A percentile compares a stretch with the other conserved stretches of the same genome.
Evolutionary conservation across 1,140 invertebrate species (phyloP).

Genomic region (Drosophila gunungcola): DNA sequence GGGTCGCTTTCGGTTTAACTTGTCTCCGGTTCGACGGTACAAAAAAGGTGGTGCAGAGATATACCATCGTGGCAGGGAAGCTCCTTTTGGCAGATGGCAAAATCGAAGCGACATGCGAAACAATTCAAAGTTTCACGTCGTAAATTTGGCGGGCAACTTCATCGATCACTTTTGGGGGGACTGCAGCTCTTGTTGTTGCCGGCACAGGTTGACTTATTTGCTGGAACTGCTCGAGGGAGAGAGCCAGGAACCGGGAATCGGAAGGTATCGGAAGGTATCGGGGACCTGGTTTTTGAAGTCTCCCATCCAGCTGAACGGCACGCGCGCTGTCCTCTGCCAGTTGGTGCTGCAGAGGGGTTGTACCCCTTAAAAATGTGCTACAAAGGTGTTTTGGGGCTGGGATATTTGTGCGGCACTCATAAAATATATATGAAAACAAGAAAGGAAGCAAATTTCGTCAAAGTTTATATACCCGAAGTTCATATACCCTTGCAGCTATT

Average conservation of each 20-base stretch:
- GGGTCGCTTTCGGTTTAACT: conserved; percentile 4
- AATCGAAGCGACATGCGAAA: conserved; percentile 83
- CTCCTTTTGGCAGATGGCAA: conserved; percentile 62
- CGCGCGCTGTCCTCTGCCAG: conserved; percentile 64
- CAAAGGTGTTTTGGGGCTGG: not conserved
- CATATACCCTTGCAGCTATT: too few relatives aligned
- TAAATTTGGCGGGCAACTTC: conserved; percentile 82
- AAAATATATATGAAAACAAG: not conserved
- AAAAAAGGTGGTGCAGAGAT: conserved; percentile 5
- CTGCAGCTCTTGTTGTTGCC: conserved; percentile 36
- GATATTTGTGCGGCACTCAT: not conserved
- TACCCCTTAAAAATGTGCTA: not conserved
- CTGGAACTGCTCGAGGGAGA: conserved; percentile 47
- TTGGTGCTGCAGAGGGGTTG: conserved; percentile 16
- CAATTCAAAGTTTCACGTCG: conserved; percentile 84
- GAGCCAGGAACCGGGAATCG: conserved; percentile 30
- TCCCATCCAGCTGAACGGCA: conserved; percentile 62
- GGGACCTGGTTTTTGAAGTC: conserved; percentile 32
- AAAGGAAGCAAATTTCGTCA: too few relatives aligned
- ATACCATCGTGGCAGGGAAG: conserved; percentile 1
- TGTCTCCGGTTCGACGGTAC: not conserved
- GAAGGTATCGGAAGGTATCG: conserved; percentile 5
- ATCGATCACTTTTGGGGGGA: conserved; percentile 81
- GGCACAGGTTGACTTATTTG: conserved; percentile 78
- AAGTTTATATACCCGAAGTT: too few relatives aligned